Evolutionary conservation across 2,113 vertebrate species (phyloP).

Genomic region (Myocastor coypus): DNA sequence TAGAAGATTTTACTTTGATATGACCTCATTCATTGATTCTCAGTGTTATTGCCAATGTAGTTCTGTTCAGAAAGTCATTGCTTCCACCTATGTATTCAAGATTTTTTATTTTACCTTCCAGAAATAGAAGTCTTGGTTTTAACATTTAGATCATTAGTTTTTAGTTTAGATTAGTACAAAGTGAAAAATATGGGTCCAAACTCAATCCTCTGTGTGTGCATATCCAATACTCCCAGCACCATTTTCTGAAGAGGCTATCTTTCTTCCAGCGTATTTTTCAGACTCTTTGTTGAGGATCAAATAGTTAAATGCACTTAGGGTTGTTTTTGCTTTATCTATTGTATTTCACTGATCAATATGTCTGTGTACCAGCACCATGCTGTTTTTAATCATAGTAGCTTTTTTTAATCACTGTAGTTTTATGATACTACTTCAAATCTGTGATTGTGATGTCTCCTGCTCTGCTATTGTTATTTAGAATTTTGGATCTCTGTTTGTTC

Average conservation of each 20-base stretch:
- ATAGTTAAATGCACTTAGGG: neutral
- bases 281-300: neutral
- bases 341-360: neutral
- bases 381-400: neutral
- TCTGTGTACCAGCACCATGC: neutral
- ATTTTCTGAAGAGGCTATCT: neutral
- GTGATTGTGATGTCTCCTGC: neutral
- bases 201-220: neutral
- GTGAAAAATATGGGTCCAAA: neutral
- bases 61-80: neutral
- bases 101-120: neutral
- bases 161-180: neutral
- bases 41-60: neutral
- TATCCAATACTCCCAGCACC: neutral
- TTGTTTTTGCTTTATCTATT: neutral
- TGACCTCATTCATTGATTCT: neutral
- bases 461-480: neutral
- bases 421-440: neutral
- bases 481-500: neutral
- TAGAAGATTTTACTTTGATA: neutral
- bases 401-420: neutral
- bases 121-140: neutral
- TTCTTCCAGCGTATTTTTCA: neutral
- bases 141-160: neutral
- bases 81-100: neutral